Conservation (phyloP, 2,113 vertebrate species). For the Chauna torquata region DNA sequence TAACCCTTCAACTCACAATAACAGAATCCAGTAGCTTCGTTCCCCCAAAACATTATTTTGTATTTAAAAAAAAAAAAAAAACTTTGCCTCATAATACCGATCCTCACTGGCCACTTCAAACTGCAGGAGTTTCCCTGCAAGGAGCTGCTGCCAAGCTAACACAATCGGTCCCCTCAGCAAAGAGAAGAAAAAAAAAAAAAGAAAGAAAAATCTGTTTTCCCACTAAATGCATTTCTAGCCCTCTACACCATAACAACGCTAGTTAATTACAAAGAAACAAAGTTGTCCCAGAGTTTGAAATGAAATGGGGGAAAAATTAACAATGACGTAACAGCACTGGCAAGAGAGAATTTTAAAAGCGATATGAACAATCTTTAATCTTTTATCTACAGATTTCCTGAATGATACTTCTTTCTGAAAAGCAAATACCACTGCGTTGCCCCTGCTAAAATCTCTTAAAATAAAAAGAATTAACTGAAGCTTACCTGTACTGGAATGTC, state of each 20-base stretch:
- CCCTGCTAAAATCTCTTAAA: constrained; percentile 65
- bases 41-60: background rate
- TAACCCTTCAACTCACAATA: constrained; percentile 42
- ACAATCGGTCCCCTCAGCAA: constrained; percentile 48
- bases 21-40: background rate
- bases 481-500: constrained; percentile 99
- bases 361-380: constrained; percentile 69
- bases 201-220: constrained; percentile 33
- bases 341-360: constrained; percentile 73
- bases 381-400: constrained; percentile 65
- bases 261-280: constrained; percentile 46
- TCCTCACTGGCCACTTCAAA: constrained; percentile 16
- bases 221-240: constrained; percentile 45
- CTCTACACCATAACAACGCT: constrained; percentile 19
- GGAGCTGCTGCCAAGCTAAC: constrained; percentile 38
- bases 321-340: constrained; percentile 62
- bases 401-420: constrained; percentile 63
- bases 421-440: constrained; percentile 43
- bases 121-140: constrained; percentile 51
- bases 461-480: constrained; percentile 71
- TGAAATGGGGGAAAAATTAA: constrained; percentile 52
- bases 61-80: background rate
- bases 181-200: background rate
- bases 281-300: constrained; percentile 66
- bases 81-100: constrained; percentile 22